phyloP scores from a whole-genome alignment of 2,797 vertebrate species.

The Ctenopoma kingsleyae region DNA sequence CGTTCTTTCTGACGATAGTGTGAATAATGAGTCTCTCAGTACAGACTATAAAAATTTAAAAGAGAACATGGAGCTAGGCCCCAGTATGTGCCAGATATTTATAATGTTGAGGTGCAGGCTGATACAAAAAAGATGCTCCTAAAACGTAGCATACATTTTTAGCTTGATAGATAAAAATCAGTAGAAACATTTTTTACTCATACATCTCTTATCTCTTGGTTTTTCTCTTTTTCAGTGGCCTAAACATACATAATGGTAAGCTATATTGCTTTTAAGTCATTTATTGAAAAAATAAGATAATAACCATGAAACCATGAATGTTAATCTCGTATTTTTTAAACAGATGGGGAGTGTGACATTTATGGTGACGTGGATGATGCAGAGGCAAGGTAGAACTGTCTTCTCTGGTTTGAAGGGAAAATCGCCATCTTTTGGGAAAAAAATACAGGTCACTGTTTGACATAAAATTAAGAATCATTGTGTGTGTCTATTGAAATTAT shows the following conservation, averaged over 20 bases:
- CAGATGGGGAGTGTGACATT: not conserved
- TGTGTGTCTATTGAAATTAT: too few relatives aligned
- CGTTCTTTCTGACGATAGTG: conserved; percentile 79
- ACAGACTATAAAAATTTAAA: conserved; percentile 81
- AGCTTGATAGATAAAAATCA: too few relatives aligned
- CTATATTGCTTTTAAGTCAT: not conserved
- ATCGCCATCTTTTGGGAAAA: too few relatives aligned
- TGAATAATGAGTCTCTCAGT: conserved; percentile 80
- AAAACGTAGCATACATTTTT: too few relatives aligned
- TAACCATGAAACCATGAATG: too few relatives aligned
- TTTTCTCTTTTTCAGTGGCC: conserved; percentile 62
- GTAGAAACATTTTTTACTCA: too few relatives aligned
- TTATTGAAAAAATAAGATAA: not conserved
- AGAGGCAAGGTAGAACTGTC: conserved; percentile 3
- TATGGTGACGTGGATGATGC: not conserved
- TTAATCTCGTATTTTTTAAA: not conserved
- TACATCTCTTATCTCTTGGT: not conserved
- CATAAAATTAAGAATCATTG: too few relatives aligned
- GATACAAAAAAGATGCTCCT: not conserved
- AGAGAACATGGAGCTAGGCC: conserved; percentile 46
- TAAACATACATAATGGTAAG: conserved; percentile 72
- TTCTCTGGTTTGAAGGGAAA: not conserved
- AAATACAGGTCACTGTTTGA: too few relatives aligned
- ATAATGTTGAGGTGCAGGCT: conserved; percentile 81
- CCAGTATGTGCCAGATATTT: conserved; percentile 72